Evolutionary conservation across 1,140 invertebrate species (phyloP).

Genomic region (Lasioglossum albipes): DNA sequence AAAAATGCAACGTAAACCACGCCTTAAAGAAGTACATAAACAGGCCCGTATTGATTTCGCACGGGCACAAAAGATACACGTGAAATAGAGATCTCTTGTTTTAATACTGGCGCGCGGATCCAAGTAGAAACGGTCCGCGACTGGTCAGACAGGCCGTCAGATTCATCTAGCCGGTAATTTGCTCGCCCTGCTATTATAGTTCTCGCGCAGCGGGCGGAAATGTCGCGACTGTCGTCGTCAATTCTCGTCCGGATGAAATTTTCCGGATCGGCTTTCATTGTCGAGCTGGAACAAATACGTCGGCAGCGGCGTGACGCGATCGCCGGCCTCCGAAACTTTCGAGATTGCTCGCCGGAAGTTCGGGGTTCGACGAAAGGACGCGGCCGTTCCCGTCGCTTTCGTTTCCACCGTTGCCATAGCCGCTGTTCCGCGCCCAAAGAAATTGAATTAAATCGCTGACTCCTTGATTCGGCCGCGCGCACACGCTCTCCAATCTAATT

Average conservation of each 20-base stretch:
- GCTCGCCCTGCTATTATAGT: background rate
- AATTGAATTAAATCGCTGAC: slow-evolving; percentile 59
- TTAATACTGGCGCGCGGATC: too few relatives aligned
- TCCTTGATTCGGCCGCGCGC: slow-evolving; percentile 37
- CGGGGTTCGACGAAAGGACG: background rate
- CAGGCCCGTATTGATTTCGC: too few relatives aligned
- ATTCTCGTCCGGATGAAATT: slow-evolving; percentile 39
- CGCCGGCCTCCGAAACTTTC: slow-evolving; percentile 50
- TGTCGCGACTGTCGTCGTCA: slow-evolving; percentile 4
- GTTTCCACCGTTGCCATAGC: too few relatives aligned
- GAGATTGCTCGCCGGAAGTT: slow-evolving; percentile 39
- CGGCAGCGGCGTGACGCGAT: slow-evolving; percentile 13
- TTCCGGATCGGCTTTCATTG: slow-evolving; percentile 52
- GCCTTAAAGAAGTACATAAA: too few relatives aligned
- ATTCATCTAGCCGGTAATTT: background rate
- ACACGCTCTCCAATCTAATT: slow-evolving; percentile 44
- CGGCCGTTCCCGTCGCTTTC: background rate
- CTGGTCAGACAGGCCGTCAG: background rate
- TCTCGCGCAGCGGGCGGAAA: background rate
- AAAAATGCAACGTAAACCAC: too few relatives aligned
- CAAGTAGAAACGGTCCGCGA: too few relatives aligned
- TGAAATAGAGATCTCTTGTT: too few relatives aligned
- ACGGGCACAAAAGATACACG: too few relatives aligned
- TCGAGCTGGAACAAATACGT: slow-evolving; percentile 49
- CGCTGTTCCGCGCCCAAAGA: background rate